A percentile compares a stretch with the other conserved stretches of the same genome.
phyloP scores from a whole-genome alignment of 2,113 vertebrate species.

The Scolopax mira region DNA sequence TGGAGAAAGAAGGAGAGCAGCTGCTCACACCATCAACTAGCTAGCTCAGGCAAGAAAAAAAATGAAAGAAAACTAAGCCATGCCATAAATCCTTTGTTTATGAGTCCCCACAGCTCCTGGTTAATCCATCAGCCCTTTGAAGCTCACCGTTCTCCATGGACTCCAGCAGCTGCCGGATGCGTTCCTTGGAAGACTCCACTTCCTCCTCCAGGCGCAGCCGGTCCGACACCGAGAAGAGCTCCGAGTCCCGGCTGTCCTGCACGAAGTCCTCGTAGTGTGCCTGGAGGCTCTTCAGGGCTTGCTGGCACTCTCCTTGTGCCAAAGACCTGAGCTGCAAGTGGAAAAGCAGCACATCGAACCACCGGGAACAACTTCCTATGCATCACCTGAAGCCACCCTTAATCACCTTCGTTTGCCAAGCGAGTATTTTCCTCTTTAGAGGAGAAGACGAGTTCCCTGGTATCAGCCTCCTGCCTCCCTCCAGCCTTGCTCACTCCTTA shows the following conservation, averaged over 20 bases:
- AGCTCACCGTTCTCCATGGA: constrained; percentile 90
- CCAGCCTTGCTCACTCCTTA: neutral
- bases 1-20: neutral
- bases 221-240: constrained; percentile 85
- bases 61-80: neutral
- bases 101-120: neutral
- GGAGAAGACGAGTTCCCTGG: accelerated
- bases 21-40: neutral
- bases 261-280: constrained; percentile 88
- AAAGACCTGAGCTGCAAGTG: constrained; percentile 80
- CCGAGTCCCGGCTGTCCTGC: constrained; percentile 88
- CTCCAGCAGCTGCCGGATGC: constrained; percentile 84
- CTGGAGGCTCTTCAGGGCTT: constrained; percentile 84
- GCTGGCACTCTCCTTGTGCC: constrained; percentile 82
- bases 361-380: neutral
- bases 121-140: neutral
- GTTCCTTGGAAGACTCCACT: constrained; percentile 83
- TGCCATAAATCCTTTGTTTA: constrained; percentile 4
- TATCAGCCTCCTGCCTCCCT: neutral
- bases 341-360: neutral
- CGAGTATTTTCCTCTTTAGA: neutral
- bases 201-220: constrained; percentile 85
- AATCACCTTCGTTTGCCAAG: accelerated
- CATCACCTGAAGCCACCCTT: neutral
- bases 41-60: neutral